Conservation (phyloP, 2,888 invertebrate genomes). For the Cyclophora punctaria region DNA sequence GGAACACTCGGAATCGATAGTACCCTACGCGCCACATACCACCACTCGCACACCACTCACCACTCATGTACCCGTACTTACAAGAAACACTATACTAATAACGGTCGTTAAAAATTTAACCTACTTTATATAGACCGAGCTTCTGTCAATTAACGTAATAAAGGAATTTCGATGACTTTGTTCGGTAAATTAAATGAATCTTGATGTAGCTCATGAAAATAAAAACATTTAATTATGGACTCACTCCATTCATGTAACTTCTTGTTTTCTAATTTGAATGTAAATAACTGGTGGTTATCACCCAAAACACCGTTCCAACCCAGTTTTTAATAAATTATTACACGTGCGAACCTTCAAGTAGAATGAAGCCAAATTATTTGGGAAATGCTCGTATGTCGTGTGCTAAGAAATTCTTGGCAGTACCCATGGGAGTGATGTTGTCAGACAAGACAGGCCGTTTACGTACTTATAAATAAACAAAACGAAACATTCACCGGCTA, state of each 20-base stretch:
- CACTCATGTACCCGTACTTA: not conserved
- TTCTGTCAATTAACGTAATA: not conserved
- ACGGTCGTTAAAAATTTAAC: not conserved
- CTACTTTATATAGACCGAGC: not conserved
- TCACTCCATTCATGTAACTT: no score
- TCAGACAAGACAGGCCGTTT: constrained; percentile 16
- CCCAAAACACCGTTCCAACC: no score
- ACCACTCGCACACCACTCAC: constrained; percentile 22
- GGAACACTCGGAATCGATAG: constrained; percentile 43
- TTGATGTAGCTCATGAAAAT: no score
- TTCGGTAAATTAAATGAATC: no score
- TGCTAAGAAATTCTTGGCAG: not conserved
- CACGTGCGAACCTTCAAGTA: no score
- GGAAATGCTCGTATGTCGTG: not conserved
- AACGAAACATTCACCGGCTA: not conserved
- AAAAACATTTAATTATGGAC: no score
- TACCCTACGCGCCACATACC: constrained; percentile 27
- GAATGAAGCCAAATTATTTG: not conserved
- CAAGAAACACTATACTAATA: not conserved
- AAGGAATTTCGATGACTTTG: not conserved
- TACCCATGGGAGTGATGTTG: constrained; percentile 1
- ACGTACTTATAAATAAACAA: not conserved
- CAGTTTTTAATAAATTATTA: no score
- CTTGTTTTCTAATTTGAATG: no score
- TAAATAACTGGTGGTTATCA: no score